Evolutionary conservation across 2,113 vertebrate genomes (phyloP).

Genomic region (Phyllopteryx taeniolatus): DNA sequence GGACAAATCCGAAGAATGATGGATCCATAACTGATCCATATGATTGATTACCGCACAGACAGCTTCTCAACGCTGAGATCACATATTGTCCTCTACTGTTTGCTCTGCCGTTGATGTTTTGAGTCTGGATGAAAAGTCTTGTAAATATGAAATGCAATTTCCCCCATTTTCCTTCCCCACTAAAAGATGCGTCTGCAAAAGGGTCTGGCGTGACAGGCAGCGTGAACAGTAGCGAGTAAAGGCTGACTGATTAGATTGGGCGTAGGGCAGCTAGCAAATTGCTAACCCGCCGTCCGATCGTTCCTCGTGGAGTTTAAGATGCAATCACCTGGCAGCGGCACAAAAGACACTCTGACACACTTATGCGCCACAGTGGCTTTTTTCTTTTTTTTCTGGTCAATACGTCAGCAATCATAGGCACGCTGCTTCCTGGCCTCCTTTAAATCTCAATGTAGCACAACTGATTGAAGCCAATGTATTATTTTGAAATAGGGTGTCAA

Average conservation of each 20-base stretch:
- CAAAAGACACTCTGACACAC: slow-evolving; percentile 18
- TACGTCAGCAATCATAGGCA: slow-evolving; percentile 24
- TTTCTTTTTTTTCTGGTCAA: slow-evolving; percentile 11
- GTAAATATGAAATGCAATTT: slow-evolving; percentile 33
- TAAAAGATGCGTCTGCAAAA: slow-evolving; percentile 13
- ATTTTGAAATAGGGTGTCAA: not conserved
- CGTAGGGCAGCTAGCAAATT: slow-evolving; percentile 55
- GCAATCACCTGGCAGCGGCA: slow-evolving; percentile 38
- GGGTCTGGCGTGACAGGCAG: slow-evolving; percentile 47
- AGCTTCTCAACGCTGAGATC: too few species aligned
- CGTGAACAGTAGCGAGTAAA: slow-evolving; percentile 48
- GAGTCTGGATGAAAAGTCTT: too few species aligned
- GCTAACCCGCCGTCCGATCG: slow-evolving; percentile 58
- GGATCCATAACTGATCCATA: not conserved
- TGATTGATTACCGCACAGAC: not conserved
- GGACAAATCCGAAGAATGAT: not conserved
- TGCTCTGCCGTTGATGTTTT: not conserved
- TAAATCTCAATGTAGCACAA: not conserved
- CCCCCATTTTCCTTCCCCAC: slow-evolving; percentile 36
- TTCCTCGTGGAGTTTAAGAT: slow-evolving; percentile 41
- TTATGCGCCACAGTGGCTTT: slow-evolving; percentile 22
- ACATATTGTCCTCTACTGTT: not conserved
- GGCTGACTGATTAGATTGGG: slow-evolving; percentile 67
- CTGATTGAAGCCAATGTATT: not conserved
- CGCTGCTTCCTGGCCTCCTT: not conserved